phyloP scores from a whole-genome alignment of 1,140 invertebrate species.

The Oscheius sp. region DNA sequence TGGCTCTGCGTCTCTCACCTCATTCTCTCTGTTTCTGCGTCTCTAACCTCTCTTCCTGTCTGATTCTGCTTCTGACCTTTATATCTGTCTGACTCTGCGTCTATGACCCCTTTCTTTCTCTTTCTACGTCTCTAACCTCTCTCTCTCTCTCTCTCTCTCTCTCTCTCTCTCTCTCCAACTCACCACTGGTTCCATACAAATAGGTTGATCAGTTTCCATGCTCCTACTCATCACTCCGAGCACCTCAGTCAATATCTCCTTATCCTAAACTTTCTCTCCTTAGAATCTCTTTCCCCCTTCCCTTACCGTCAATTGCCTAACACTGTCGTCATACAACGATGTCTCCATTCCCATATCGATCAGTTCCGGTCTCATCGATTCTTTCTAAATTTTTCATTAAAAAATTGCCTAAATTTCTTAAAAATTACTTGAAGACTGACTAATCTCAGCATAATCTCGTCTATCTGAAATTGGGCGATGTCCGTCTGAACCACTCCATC shows the following conservation, averaged over 20 bases:
- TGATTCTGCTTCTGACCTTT: no score
- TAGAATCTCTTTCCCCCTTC: not conserved
- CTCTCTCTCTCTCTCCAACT: not conserved
- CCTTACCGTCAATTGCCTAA: not conserved
- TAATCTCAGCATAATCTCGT: constrained; percentile 43
- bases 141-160: not conserved
- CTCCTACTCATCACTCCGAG: constrained; percentile 18
- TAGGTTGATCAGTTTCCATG: constrained; percentile 12
- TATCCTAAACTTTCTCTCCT: constrained; percentile 6
- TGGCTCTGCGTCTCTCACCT: no score
- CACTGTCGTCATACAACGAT: not conserved
- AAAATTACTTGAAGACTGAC: constrained; percentile 37
- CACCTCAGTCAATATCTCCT: constrained; percentile 16
- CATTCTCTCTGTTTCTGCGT: no score
- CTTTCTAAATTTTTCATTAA: no score
- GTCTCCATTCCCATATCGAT: constrained; percentile 4
- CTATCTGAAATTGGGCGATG: constrained; percentile 41
- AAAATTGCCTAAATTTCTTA: not conserved
- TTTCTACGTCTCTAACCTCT: no score
- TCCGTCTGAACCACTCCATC: constrained; percentile 41
- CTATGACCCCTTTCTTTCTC: not conserved
- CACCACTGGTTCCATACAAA: not conserved
- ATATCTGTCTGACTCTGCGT: not conserved
- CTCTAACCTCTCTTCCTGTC: no score
- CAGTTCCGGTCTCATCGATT: not conserved